These are phyloP conservation scores for Brachionus calyciflorus DNA, from an alignment of 1,140 invertebrate genomes.

Conservation along the genomic window DNA sequence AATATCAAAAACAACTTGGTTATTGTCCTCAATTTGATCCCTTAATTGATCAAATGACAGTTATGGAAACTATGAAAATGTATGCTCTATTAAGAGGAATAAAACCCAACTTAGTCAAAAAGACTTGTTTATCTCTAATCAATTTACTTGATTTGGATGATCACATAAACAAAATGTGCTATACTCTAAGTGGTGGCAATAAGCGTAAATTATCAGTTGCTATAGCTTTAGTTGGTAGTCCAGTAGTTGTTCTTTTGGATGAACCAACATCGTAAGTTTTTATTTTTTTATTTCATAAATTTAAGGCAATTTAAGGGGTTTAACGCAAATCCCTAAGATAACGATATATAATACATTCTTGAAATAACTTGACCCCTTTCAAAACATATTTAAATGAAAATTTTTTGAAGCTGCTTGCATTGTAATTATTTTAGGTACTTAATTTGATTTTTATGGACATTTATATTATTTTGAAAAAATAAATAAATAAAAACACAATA, in stretches of 20 bases:
- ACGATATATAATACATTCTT: no score
- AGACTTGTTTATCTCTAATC: constrained; percentile 27
- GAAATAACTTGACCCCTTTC: no score
- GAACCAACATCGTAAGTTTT: constrained; percentile 56
- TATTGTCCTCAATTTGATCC: constrained; percentile 65
- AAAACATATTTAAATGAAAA: no score
- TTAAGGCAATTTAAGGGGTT: no score
- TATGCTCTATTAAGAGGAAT: constrained; percentile 45
- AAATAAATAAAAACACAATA: no score
- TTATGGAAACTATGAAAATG: constrained; percentile 45
- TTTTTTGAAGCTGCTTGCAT: no score
- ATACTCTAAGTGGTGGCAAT: constrained; percentile 57
- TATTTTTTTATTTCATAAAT: no score
- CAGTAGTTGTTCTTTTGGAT: constrained; percentile 66
- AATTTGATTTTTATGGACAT: no score
- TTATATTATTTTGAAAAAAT: no score
- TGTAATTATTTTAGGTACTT: no score
- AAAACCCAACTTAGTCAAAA: constrained; percentile 11
- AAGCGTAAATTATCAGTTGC: constrained; percentile 61
- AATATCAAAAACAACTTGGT: constrained; percentile 53
- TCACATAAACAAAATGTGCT: constrained; percentile 41
- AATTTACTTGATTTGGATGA: constrained; percentile 32
- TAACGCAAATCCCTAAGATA: no score
- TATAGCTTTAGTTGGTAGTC: constrained; percentile 61
- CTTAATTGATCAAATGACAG: constrained; percentile 60